Evolutionary conservation across 2,888 invertebrate species (phyloP), one percentile per base, ranked within the genome.

Genomic region (Cyclophora albipunctata): DNA sequence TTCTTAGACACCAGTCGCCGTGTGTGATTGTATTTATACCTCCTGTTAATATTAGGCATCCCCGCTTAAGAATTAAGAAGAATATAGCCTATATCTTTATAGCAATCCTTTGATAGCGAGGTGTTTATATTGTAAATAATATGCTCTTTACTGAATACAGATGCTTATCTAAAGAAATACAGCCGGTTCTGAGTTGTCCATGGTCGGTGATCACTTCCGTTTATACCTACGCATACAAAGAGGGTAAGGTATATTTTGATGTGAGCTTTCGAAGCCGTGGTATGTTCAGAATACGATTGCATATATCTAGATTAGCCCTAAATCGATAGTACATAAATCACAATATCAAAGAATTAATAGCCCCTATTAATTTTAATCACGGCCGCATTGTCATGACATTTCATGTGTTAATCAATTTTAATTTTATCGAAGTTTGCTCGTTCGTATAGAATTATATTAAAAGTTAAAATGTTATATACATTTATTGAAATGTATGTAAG

Each of bases 371-470:
- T 57, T 55, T 50, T 54, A 54, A 51, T 45, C 70, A 76, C 78
- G 51, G 61, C 66, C 67, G 65, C 59, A 66, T 56, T 69, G 72
- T 74, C 77, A 81, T 74, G 81, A 77, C 78, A 71, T 68, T 73
- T 81, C 87, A 86, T 86, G 84, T 88, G 88, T 88, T 88, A 85
- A 71, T 65, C 84, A 80, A 82, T 88, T 86, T 85, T 88, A 87
- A 87, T 85, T 88, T 87, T 87, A 87, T 87, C 79, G 78, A 84
- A 86, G 87, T 86, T 86, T 83, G 86, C 87, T 88, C 87, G 88
- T 88, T 87, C 81, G 78, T 86, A 86, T 86, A 86, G 78, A 85
- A 81, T 78, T 86, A 87, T 88, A 87, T 88, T 85, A 81, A 85
- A 86, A 59, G 61, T 61, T 58, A 58, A 84, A 80, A 75, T 79